Base-by-base conservation (phyloP, 2,113 vertebrate genomes). In the Hemiscyllium ocellatum region DNA sequence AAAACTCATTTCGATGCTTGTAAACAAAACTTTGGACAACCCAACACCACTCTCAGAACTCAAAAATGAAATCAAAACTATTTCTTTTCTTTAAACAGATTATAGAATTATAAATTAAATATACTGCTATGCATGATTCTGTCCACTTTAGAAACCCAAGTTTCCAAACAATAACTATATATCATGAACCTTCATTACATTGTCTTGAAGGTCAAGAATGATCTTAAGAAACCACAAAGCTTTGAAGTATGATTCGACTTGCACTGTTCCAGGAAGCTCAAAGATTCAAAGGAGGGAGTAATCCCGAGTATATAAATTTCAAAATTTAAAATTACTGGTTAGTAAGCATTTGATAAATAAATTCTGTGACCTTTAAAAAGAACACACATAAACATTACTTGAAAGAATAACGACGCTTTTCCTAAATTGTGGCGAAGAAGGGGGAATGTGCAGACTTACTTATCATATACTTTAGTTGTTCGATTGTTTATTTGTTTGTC, bases 401-500 rank as follows among this genome's bases (percentile, higher is more conserved):
- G n/a, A 66, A 66, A 33, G 22, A 72, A 76, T 90, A 90, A 5
- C 50, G 47, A 72, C 69, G 52, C 0, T 20, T 26, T 68, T 47
- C n/a, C 42, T 6, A 72, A 72, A 37, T 1, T 68, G 33, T 93
- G 22, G 50, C 47, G 42, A 72, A 33, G 15, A 26, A 72, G 72
- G 47, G 94, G 69, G 19, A 95, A 95, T 24, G 0, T 50, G 20
- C 47, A 26, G 94, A 96, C 98, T 98, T 96, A 99, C 99, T 98
- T 97, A 96, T 97, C 98, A 95, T 98, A 99, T 10, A 99, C 98
- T 85, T 96, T 97, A 33, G 98, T 98, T 80, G 98, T 10, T 86
- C 98, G 97, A 96, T 98, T 98, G 97, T 99, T 99, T 97, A 99
- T 98, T 96, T 97, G 98, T 96, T 98, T 98, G 97, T 99, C 99